Evolutionary conservation across 2,113 vertebrate genomes (phyloP).

Genomic region (Larimichthys crocea): DNA sequence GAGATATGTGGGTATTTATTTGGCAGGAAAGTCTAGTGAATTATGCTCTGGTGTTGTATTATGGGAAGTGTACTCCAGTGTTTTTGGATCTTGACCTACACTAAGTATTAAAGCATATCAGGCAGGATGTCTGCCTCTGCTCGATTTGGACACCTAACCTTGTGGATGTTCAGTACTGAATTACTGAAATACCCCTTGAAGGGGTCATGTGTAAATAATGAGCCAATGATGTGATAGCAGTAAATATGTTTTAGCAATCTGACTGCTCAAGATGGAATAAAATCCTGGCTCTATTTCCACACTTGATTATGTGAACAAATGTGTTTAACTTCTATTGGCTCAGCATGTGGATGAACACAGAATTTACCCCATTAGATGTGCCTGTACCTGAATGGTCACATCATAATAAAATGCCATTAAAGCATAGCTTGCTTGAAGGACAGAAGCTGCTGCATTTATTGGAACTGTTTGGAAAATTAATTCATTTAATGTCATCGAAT

Average conservation of each 20-base stretch:
- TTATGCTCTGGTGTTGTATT: neutral
- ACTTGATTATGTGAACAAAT: slow-evolving; percentile 11
- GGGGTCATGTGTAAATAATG: slow-evolving; percentile 29
- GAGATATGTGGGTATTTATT: no score
- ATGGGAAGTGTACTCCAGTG: neutral
- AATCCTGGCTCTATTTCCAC: neutral
- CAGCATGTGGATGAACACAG: slow-evolving; percentile 12
- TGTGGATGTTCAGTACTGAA: neutral
- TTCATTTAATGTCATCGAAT: slow-evolving; percentile 59
- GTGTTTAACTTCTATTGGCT: neutral
- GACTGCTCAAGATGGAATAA: neutral
- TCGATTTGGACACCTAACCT: neutral
- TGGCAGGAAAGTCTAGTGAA: neutral
- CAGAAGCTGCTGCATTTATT: slow-evolving; percentile 23
- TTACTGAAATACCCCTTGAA: neutral
- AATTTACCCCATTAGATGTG: neutral
- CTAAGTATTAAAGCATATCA: neutral
- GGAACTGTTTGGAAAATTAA: slow-evolving; percentile 37
- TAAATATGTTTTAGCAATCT: slow-evolving; percentile 10
- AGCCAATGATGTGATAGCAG: neutral
- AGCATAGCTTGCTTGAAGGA: slow-evolving; percentile 23
- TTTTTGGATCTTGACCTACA: neutral
- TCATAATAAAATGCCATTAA: slow-evolving; percentile 12
- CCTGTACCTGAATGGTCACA: neutral
- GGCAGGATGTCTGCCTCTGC: neutral